phyloP scores from a whole-genome alignment of 37 sponge, comb jelly and placozoan species.

The Haliclona indistincta region DNA sequence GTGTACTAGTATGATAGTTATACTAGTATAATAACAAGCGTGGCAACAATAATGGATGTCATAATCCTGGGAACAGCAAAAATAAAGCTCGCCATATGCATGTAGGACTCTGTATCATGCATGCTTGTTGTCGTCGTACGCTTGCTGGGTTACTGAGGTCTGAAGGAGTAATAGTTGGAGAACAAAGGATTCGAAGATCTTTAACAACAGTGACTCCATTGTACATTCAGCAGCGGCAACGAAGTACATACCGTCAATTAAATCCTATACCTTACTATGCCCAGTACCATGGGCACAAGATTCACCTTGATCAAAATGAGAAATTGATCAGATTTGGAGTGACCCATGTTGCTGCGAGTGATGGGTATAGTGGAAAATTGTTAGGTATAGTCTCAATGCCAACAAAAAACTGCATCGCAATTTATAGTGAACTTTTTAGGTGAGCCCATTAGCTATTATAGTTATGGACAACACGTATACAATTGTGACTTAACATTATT shows the following conservation, averaged over 20 bases:
- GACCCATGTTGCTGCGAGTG: constrained; percentile 41
- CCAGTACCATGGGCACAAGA: constrained; percentile 56
- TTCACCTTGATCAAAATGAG: constrained; percentile 61
- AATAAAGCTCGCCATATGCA: too few relatives aligned
- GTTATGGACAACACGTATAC: too few relatives aligned
- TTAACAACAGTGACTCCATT: not conserved
- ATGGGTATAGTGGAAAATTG: constrained; percentile 42
- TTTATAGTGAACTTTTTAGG: constrained; percentile 20
- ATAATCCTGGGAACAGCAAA: too few relatives aligned
- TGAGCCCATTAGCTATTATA: not conserved
- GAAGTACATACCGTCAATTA: constrained; percentile 8
- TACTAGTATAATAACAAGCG: too few relatives aligned
- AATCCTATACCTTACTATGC: constrained; percentile 54
- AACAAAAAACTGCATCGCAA: constrained; percentile 40
- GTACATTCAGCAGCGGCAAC: constrained; percentile 17
- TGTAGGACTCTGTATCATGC: too few relatives aligned
- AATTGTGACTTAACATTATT: not conserved
- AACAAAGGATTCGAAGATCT: constrained; percentile 1
- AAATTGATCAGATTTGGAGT: constrained; percentile 53
- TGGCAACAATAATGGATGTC: too few relatives aligned
- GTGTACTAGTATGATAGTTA: too few relatives aligned
- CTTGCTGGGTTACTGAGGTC: constrained; percentile 9
- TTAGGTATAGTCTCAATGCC: constrained; percentile 40
- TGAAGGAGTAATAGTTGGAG: constrained; percentile 19
- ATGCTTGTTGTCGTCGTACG: constrained; percentile 5